A percentile compares a stretch with the other conserved stretches of the same genome.
Evolutionary conservation across 2,113 vertebrate genomes (phyloP).

Genomic region (Macquaria australasica): DNA sequence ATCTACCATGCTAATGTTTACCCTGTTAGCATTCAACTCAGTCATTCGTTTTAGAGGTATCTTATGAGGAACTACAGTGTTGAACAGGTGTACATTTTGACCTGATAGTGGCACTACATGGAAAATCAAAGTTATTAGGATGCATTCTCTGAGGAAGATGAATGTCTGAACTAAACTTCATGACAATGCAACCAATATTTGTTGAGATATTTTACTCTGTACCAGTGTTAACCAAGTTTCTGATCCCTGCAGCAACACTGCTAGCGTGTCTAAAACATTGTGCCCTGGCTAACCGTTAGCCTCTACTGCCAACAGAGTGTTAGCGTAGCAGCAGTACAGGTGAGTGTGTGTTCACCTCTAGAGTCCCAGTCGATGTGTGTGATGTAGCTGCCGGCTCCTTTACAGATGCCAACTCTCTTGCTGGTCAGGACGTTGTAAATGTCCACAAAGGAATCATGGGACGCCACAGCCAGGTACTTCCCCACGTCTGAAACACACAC

Average conservation of each 20-base stretch:
- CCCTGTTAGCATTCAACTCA: no score
- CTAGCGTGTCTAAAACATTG: no score
- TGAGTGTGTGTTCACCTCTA: conserved; percentile 83
- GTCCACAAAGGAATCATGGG: conserved; percentile 98
- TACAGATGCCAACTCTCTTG: conserved; percentile 97
- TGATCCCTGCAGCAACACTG: no score
- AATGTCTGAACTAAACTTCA: no score
- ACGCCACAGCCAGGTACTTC: conserved; percentile 97
- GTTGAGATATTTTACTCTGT: no score
- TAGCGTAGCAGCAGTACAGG: not conserved
- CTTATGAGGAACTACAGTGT: not conserved
- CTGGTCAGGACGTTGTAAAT: conserved; percentile 98
- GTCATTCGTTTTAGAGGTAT: no score
- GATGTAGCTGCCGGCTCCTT: conserved; percentile 93
- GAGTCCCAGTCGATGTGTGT: conserved; percentile 98
- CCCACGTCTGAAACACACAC: conserved; percentile 87
- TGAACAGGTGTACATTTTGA: not conserved
- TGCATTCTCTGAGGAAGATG: no score
- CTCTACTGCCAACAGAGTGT: not conserved
- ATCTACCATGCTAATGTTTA: no score
- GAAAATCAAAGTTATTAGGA: no score
- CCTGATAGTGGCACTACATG: not conserved
- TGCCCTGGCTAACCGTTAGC: not conserved
- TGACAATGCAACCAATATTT: no score
- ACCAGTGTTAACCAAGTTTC: not conserved